Base-by-base conservation (phyloP, 2,888 invertebrate genomes). In the Corbicula japonica region DNA sequence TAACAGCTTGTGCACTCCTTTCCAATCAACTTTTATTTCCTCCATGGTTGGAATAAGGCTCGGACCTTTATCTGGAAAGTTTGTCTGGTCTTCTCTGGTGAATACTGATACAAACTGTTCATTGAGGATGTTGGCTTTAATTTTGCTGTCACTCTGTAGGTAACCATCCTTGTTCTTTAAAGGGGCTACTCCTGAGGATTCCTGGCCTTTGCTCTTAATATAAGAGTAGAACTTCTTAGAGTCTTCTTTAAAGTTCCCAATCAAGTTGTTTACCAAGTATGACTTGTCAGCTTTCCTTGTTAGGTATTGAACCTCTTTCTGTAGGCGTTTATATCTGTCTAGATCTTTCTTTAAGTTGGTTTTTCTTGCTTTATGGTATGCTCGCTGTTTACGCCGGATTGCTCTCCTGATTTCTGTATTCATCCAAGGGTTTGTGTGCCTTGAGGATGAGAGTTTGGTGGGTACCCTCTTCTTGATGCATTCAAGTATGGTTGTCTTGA, bases 91-190 rank as follows among this genome's bases (percentile, higher is more conserved):
- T 44, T 83, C 74, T 12, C 44, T 48, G n/a, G n/a, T n/a, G n/a
- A n/a, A n/a, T n/a, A n/a, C n/a, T n/a, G n/a, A n/a, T n/a, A n/a
- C n/a, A n/a, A n/a, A n/a, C n/a, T n/a, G n/a, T n/a, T 62, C 30
- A 41, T 85, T 82, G 1, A 85, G 71, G 6, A 85, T 82, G 1
- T 76, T 35, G 18, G 80, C 78, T 58, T 78, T 80, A 4, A 34
- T 65, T 1, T 44, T 34, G 35, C 26, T 62, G 52, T 78, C 66
- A 63, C 82, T 78, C 21, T 76, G 65, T 15, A 85, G 54, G 46
- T 73, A 78, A 18, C 80, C 83, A 62, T 76, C 78, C 23, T 74
- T 28, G 60, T 80, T 76, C 28, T 44, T 50, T 10, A 83, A 75
- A 4, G 77, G 74, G 44, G 77, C 60, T 12, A 83, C 66, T 10